phyloP scores from a whole-genome alignment of 1,140 invertebrate species.

The Polyergus mexicanus region DNA sequence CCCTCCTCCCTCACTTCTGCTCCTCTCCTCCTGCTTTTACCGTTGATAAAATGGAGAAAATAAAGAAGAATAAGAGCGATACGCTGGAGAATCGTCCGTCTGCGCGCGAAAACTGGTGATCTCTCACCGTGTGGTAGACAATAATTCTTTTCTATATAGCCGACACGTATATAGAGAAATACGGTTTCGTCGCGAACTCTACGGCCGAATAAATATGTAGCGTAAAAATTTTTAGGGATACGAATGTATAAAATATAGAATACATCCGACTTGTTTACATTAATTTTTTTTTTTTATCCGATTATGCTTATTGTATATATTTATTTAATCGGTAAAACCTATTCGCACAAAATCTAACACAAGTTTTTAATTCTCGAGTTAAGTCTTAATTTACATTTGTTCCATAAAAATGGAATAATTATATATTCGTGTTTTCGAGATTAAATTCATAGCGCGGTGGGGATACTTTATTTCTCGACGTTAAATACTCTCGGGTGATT shows the following conservation, averaged over 20 bases:
- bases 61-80: conserved; percentile 60
- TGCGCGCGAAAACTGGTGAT: conserved; percentile 49
- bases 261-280: no score
- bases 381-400: conserved; percentile 33
- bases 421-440: conserved; percentile 13
- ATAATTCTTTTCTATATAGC: conserved; percentile 58
- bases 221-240: conserved; percentile 28
- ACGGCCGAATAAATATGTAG: conserved; percentile 41
- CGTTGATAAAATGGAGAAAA: conserved; percentile 60
- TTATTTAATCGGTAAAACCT: conserved; percentile 1
- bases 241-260: background rate
- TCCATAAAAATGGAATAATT: conserved; percentile 16
- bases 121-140: conserved; percentile 52
- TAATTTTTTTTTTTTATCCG: no score
- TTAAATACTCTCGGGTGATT: conserved; percentile 32
- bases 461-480: conserved; percentile 16
- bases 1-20: background rate
- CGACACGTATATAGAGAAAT: conserved; percentile 42
- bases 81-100: conserved; percentile 55
- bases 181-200: conserved; percentile 29
- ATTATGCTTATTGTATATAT: no score
- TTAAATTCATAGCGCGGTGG: background rate
- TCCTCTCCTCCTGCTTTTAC: no score
- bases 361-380: conserved; percentile 7
- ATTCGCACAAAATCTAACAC: background rate